Evolutionary conservation across 2,113 vertebrate species (phyloP).

Genomic region (Labrus mixtus): DNA sequence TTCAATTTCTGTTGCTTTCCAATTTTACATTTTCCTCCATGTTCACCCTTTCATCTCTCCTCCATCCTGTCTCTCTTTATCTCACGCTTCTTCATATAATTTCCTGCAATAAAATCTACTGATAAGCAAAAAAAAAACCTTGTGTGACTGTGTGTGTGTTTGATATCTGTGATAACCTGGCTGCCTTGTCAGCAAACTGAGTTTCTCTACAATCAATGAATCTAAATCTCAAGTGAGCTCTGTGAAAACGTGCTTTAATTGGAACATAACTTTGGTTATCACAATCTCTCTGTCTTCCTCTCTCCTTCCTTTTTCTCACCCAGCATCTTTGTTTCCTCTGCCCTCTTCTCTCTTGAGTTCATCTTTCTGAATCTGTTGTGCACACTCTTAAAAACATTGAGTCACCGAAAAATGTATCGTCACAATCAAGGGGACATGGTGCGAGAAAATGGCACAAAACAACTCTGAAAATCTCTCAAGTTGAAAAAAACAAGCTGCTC

Average conservation of each 20-base stretch:
- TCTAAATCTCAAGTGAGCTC: conserved; percentile 9
- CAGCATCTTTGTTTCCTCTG: not conserved
- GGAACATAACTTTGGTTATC: conserved; percentile 17
- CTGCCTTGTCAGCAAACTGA: conserved; percentile 41
- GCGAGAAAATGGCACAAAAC: conserved; percentile 21
- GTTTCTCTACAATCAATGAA: conserved; percentile 28
- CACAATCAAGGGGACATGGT: not conserved
- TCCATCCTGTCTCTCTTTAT: conserved; percentile 5
- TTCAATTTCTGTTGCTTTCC: conserved; percentile 18
- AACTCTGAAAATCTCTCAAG: conserved; percentile 12
- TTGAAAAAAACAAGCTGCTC: not conserved
- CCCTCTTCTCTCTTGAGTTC: not conserved
- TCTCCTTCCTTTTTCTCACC: not conserved
- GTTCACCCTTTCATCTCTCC: conserved; percentile 3
- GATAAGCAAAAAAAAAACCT: conserved; percentile 44
- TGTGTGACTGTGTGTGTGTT: conserved; percentile 15
- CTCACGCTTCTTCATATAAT: conserved; percentile 17
- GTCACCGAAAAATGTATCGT: conserved; percentile 12
- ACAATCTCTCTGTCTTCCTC: not conserved
- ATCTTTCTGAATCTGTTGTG: not conserved
- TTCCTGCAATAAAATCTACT: conserved; percentile 16
- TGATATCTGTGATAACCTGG: conserved; percentile 33
- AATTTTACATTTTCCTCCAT: conserved; percentile 17
- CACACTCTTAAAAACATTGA: not conserved
- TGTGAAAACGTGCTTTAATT: conserved; percentile 26